Conservation (phyloP, 2,797 vertebrate genomes). For the Delichon dasypus region DNA sequence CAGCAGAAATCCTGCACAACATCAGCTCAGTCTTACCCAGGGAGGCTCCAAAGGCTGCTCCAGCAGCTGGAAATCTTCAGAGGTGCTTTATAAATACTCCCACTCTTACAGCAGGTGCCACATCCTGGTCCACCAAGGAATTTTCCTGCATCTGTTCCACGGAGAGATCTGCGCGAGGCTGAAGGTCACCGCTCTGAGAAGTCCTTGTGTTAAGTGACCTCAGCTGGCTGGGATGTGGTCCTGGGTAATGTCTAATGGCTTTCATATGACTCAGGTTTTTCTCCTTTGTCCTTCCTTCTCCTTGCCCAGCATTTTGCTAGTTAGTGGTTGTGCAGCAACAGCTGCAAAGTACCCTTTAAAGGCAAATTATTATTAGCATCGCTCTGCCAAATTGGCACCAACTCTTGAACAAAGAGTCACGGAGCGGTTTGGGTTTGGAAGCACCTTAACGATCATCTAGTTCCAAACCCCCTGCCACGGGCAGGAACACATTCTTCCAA, state of each 20-base stretch:
- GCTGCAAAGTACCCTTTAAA: not conserved
- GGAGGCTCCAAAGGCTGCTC: not conserved
- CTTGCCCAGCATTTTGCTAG: conserved; percentile 26
- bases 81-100: not conserved
- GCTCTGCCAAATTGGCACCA: not conserved
- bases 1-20: not conserved
- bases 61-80: conserved; percentile 2
- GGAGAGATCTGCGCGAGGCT: not conserved
- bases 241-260: not conserved
- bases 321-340: conserved; percentile 25
- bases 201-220: not conserved
- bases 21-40: not conserved
- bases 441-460: not conserved
- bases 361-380: not conserved
- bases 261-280: conserved; percentile 60
- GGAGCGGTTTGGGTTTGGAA: not conserved
- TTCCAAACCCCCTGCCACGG: not conserved
- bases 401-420: not conserved
- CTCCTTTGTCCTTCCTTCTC: conserved; percentile 48
- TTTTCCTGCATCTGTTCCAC: not conserved
- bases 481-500: not conserved
- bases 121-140: not conserved
- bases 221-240: conserved; percentile 25
- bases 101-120: not conserved
- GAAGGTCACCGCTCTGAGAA: conserved; percentile 22